Evolutionary conservation across 2,888 invertebrate genomes (phyloP).

Genomic region (Meteorus colon): DNA sequence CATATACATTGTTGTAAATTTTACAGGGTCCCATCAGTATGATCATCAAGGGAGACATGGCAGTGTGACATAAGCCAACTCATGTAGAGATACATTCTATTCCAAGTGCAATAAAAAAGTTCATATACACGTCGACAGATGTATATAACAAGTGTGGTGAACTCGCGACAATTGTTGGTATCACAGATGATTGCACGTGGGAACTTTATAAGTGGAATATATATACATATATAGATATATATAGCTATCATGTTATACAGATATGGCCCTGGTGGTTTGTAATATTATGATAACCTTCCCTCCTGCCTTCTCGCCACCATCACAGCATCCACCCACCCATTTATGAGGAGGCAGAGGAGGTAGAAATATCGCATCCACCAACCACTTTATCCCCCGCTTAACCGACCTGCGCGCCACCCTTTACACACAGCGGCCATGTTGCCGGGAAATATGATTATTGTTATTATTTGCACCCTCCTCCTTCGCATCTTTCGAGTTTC

Average conservation of each 20-base stretch:
- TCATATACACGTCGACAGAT: background rate
- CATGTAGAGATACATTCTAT: background rate
- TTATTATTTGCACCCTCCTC: slow-evolving; percentile 72
- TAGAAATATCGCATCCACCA: slow-evolving; percentile 46
- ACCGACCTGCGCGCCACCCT: slow-evolving; percentile 56
- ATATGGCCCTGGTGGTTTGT: slow-evolving; percentile 72
- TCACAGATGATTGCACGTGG: slow-evolving; percentile 63
- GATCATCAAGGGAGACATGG: slow-evolving; percentile 13
- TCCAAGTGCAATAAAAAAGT: background rate
- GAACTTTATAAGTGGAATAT: slow-evolving; percentile 63
- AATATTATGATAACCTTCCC: slow-evolving; percentile 72
- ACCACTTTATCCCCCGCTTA: slow-evolving; percentile 28
- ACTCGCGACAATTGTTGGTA: slow-evolving; percentile 58
- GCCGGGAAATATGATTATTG: slow-evolving; percentile 73
- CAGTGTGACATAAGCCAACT: slow-evolving; percentile 41
- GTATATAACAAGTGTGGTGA: slow-evolving; percentile 26
- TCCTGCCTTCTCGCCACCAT: slow-evolving; percentile 55
- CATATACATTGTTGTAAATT: background rate
- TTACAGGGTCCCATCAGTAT: background rate
- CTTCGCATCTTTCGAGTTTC: slow-evolving; percentile 57
- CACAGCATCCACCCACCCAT: slow-evolving; percentile 51
- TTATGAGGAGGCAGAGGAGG: slow-evolving; percentile 2
- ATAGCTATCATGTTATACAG: slow-evolving; percentile 60
- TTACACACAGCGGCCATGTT: slow-evolving; percentile 71
- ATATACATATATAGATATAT: slow-evolving; percentile 30